phyloP scores from a whole-genome alignment of 2,888 invertebrate species.

The Clusia tigrina region DNA sequence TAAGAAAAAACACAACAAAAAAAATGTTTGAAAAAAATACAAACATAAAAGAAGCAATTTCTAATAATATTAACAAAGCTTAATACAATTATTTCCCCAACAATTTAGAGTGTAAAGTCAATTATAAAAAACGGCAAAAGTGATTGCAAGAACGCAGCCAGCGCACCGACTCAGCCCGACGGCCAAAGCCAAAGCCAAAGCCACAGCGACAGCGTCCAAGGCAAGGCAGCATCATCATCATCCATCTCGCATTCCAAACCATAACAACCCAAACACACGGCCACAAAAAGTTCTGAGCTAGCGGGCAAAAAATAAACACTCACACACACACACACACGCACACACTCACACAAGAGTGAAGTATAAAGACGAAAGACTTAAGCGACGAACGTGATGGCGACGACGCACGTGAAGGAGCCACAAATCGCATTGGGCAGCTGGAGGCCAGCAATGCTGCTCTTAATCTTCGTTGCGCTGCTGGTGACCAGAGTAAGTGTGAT shows the following conservation, averaged over 20 bases:
- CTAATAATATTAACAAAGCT: constrained; percentile 33
- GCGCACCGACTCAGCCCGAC: no score
- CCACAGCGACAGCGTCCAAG: no score
- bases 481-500: constrained; percentile 51
- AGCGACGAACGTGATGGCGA: constrained; percentile 48
- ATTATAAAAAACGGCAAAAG: constrained; percentile 23
- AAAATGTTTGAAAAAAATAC: neutral
- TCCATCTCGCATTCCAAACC: neutral
- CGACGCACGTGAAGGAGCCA: constrained; percentile 23
- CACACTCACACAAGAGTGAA: no score
- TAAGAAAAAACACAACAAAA: constrained; percentile 18
- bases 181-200: no score
- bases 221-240: neutral
- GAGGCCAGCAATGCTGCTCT: constrained; percentile 39
- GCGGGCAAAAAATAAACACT: neutral
- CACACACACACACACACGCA: no score
- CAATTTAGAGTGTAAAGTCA: constrained; percentile 20
- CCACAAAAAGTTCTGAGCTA: constrained; percentile 5
- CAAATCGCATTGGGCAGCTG: constrained; percentile 24
- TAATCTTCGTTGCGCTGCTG: constrained; percentile 43
- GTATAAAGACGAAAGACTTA: constrained; percentile 44
- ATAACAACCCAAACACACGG: constrained; percentile 1
- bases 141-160: neutral
- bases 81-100: constrained; percentile 31
- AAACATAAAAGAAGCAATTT: constrained; percentile 24